These are phyloP conservation scores for Enteromius afrohamiltoni DNA, from an alignment of 2,797 vertebrate species.

Conservation along the genomic window DNA sequence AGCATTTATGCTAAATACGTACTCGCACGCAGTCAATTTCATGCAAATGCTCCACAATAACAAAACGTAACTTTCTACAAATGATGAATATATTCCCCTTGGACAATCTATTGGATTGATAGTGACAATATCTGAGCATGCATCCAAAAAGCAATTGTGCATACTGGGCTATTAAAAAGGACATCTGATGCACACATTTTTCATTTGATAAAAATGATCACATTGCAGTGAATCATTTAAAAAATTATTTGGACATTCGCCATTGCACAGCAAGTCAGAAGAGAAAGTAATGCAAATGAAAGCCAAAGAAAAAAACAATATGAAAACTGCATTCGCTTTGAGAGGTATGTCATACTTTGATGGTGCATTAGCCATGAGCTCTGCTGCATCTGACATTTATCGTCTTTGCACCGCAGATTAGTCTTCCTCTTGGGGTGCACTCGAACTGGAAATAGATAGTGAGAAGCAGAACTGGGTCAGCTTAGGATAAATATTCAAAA, in stretches of 20 bases:
- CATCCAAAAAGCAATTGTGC: not conserved
- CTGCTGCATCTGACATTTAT: slow-evolving; percentile 4
- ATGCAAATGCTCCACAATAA: not conserved
- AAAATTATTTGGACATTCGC: not conserved
- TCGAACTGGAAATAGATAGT: slow-evolving; percentile 3
- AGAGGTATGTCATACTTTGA: not conserved
- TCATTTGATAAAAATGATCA: not conserved
- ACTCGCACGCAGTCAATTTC: not conserved
- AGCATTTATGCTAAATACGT: not conserved
- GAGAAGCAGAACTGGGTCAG: not conserved
- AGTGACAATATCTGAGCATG: not conserved
- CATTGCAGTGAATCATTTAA: not conserved
- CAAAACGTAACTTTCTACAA: not conserved
- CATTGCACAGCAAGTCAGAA: not conserved
- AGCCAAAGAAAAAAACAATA: not conserved
- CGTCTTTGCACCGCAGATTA: not conserved
- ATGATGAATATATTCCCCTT: not conserved
- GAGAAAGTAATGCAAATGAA: not conserved
- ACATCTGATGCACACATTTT: not conserved
- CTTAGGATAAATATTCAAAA: not conserved
- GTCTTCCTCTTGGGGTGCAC: not conserved
- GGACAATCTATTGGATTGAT: not conserved
- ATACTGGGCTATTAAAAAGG: not conserved
- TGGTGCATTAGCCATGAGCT: not conserved
- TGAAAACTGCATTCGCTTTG: not conserved